A percentile compares a stretch with the other conserved stretches of the same genome.
These are phyloP conservation scores for Lacerta bilineata DNA, from an alignment of 2,797 vertebrate genomes.

Conservation along the genomic window DNA sequence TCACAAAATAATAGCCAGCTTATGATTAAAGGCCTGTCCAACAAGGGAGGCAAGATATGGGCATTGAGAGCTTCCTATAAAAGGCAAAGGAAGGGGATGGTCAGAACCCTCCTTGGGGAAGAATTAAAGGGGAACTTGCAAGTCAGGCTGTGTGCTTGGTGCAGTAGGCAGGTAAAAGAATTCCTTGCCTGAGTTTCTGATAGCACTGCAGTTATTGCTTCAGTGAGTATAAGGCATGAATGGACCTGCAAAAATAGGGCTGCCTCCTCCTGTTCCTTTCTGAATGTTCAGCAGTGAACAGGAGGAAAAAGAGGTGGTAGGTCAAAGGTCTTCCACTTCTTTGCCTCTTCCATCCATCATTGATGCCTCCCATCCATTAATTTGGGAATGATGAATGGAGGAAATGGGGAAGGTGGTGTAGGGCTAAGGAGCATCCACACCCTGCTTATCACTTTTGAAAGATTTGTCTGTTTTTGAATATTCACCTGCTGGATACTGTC, in stretches of 20 bases:
- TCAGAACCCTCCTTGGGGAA: no score
- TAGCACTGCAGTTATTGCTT: no score
- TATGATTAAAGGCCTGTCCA: background rate
- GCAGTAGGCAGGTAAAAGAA: no score
- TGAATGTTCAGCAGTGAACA: background rate
- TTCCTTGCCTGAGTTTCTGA: background rate
- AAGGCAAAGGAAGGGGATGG: background rate
- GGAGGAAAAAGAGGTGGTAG: no score
- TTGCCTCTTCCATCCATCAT: background rate
- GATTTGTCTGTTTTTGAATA: background rate
- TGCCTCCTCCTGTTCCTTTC: background rate
- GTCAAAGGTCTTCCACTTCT: background rate
- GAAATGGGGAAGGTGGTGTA: background rate
- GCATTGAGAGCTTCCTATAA: no score
- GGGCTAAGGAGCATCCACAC: background rate
- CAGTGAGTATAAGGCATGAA: background rate
- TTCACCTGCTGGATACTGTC: conserved; percentile 44
- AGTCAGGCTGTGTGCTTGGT: no score
- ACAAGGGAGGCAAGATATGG: background rate
- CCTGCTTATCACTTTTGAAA: background rate
- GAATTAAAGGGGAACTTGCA: no score
- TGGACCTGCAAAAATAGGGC: background rate
- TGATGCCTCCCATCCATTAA: background rate
- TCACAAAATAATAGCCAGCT: background rate
- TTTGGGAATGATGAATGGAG: background rate